A percentile compares a stretch with the other conserved stretches of the same genome.
phyloP scores from a whole-genome alignment of 2,888 invertebrate genomes.

The Physocephala rufipes region DNA sequence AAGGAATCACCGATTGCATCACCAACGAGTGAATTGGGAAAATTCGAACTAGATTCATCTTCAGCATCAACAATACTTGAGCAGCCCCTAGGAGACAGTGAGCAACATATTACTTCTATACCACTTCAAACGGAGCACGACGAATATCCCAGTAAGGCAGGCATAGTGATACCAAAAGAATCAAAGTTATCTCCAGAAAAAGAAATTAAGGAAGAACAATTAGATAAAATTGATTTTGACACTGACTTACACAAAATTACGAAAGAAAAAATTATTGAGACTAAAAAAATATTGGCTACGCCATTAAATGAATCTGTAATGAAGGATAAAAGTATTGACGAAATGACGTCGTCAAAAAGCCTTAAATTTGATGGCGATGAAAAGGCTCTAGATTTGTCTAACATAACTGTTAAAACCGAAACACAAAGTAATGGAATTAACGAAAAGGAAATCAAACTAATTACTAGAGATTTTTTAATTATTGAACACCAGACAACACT shows the following conservation, averaged over 20 bases:
- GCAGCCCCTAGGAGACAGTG: neutral
- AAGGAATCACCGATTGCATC: neutral
- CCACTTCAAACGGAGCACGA: conserved; percentile 18
- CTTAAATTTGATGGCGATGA: neutral
- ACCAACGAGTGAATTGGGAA: neutral
- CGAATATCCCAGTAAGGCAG: conserved; percentile 7
- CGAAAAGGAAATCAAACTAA: conserved; percentile 41
- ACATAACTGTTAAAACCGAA: conserved; percentile 41
- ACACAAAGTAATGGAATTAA: conserved; percentile 45
- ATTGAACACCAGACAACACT: conserved; percentile 12
- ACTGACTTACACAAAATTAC: neutral
- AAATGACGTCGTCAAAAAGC: neutral
- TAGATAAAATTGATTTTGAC: neutral
- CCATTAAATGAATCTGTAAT: neutral
- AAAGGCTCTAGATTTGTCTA: neutral
- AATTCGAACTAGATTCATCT: neutral
- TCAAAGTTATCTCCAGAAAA: neutral
- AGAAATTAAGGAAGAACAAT: conserved; percentile 2
- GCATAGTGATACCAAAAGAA: neutral
- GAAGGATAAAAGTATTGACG: neutral
- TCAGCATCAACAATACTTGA: neutral
- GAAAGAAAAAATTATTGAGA: neutral
- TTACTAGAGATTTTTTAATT: conserved; percentile 8
- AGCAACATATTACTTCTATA: conserved; percentile 2
- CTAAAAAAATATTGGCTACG: neutral